Conservation (phyloP, 92 coral and sea anemone genomes). For the Epizoanthus illoricatus region DNA sequence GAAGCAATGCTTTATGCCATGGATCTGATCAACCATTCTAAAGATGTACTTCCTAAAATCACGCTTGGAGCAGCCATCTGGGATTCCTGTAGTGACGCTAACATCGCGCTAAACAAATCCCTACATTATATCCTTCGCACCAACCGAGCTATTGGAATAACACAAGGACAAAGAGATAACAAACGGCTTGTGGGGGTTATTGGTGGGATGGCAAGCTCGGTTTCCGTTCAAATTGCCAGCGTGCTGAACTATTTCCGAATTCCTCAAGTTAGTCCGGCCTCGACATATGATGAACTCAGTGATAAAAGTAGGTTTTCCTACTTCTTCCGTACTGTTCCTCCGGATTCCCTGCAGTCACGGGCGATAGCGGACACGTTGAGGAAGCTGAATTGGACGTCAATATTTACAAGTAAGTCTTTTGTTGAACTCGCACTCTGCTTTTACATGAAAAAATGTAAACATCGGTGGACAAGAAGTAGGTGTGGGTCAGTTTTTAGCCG, state of each 20-base stretch:
- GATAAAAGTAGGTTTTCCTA: neutral
- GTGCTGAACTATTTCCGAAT: conserved; percentile 18
- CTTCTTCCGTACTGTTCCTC: conserved; percentile 18
- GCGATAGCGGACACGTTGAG: conserved; percentile 1
- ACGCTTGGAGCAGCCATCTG: conserved; percentile 12
- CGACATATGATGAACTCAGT: conserved; percentile 8
- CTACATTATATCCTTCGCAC: neutral
- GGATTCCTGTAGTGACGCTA: conserved; percentile 2
- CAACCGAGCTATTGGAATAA: neutral
- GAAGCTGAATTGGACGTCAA: neutral
- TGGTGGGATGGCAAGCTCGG: conserved; percentile 19
- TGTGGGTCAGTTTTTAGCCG: no score
- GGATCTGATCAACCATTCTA: conserved; percentile 12
- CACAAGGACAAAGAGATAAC: neutral
- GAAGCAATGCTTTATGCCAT: conserved; percentile 14
- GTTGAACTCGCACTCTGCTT: neutral
- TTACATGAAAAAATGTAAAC: neutral
- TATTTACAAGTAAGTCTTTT: conserved; percentile 8
- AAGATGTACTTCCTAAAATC: neutral
- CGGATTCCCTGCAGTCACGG: conserved; percentile 13
- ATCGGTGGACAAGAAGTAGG: neutral
- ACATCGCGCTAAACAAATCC: neutral
- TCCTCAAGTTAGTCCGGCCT: conserved; percentile 22
- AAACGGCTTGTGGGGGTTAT: conserved; percentile 5
- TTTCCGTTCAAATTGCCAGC: conserved; percentile 20